Conservation (phyloP, 2,797 vertebrate species). For the Phoxinus dragarum region DNA sequence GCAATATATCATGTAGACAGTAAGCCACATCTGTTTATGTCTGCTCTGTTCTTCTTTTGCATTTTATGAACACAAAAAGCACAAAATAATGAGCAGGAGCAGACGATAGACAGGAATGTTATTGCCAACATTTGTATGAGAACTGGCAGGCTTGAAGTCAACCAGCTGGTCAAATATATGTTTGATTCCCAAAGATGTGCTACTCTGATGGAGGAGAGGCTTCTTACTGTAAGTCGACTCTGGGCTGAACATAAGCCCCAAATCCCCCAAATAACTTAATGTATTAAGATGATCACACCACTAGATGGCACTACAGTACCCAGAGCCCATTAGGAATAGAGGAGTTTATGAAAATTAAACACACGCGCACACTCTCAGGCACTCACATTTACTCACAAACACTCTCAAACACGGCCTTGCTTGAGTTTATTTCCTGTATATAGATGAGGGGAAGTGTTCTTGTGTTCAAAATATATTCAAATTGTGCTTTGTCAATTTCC, state of each 20-base stretch:
- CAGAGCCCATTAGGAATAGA: slow-evolving; percentile 32
- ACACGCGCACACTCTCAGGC: slow-evolving; percentile 2
- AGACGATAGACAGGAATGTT: slow-evolving; percentile 32
- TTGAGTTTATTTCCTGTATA: slow-evolving; percentile 42
- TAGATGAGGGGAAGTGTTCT: slow-evolving; percentile 36
- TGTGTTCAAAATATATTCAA: slow-evolving; percentile 34
- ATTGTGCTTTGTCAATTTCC: slow-evolving; percentile 45
- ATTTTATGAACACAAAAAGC: slow-evolving; percentile 10
- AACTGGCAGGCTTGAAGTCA: slow-evolving; percentile 57
- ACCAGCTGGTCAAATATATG: slow-evolving; percentile 62
- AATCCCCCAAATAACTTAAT: slow-evolving; percentile 6
- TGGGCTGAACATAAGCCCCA: slow-evolving; percentile 24
- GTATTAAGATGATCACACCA: slow-evolving; percentile 41
- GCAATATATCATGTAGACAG: not conserved
- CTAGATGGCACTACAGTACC: slow-evolving; percentile 65
- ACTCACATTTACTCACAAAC: slow-evolving; percentile 4
- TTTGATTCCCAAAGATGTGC: slow-evolving; percentile 48
- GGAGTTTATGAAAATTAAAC: slow-evolving; percentile 15
- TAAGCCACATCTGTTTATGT: slow-evolving; percentile 33
- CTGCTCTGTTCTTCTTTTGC: not conserved
- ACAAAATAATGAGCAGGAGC: slow-evolving; percentile 36
- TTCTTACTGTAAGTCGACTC: not conserved
- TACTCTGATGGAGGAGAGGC: slow-evolving; percentile 49
- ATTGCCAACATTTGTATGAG: slow-evolving; percentile 54
- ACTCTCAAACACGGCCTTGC: not conserved